These are phyloP conservation scores for Clistopyga incitator DNA, from an alignment of 2,888 invertebrate genomes.

Conservation along the genomic window DNA sequence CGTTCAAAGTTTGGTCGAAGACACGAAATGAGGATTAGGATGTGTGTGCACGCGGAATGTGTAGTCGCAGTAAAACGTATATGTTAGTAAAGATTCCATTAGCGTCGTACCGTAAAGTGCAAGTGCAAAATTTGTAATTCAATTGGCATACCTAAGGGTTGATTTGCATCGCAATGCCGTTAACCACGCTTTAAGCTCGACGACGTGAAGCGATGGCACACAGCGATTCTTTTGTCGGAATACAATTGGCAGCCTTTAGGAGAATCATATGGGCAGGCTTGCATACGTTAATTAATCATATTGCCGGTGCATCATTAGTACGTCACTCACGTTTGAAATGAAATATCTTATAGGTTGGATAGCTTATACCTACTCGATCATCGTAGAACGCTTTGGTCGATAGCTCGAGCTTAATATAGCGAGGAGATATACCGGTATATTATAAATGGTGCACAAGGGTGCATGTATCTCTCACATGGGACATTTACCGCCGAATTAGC, in stretches of 20 bases:
- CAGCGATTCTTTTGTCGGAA: constrained; percentile 50
- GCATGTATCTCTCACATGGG: constrained; percentile 14
- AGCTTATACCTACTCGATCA: constrained; percentile 32
- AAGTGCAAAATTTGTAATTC: constrained; percentile 62
- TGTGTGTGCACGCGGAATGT: constrained; percentile 28
- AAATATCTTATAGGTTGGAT: constrained; percentile 30
- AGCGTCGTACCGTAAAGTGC: constrained; percentile 52
- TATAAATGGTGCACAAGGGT: constrained; percentile 24
- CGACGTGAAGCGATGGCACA: constrained; percentile 21
- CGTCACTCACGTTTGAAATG: constrained; percentile 53
- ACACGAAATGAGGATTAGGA: constrained; percentile 29
- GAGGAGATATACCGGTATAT: constrained; percentile 9
- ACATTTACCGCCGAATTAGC: not conserved
- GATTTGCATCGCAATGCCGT: constrained; percentile 58
- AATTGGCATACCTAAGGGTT: constrained; percentile 56
- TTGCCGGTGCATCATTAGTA: constrained; percentile 34
- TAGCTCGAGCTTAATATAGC: not conserved
- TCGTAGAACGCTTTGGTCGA: constrained; percentile 29
- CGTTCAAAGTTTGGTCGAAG: constrained; percentile 43
- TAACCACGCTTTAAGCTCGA: not conserved
- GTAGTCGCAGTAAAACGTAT: constrained; percentile 17
- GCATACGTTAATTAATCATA: constrained; percentile 51
- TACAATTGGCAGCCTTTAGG: constrained; percentile 42
- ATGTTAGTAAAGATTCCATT: constrained; percentile 60
- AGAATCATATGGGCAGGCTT: constrained; percentile 18